Conservation (phyloP, 2,797 vertebrate genomes). For the Pseudocheirus occidentalis region DNA sequence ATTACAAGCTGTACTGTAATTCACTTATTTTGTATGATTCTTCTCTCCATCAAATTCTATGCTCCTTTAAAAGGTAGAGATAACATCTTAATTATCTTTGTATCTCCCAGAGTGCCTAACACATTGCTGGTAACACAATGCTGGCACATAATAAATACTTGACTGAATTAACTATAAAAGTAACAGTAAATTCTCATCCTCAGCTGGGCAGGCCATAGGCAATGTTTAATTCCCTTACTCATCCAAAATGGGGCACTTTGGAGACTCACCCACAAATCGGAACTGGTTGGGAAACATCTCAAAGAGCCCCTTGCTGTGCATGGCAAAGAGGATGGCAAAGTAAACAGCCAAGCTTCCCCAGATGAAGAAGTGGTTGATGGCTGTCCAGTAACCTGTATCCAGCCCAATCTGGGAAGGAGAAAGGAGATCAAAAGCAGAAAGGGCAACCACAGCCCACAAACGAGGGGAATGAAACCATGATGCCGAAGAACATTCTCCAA, state of each 20-base stretch:
- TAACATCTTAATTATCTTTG: not conserved
- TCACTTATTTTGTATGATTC: not conserved
- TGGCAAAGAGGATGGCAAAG: constrained; percentile 93
- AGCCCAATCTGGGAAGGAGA: constrained; percentile 88
- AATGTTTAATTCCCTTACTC: not conserved
- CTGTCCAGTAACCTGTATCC: constrained; percentile 96
- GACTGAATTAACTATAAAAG: not conserved
- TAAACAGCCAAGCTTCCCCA: constrained; percentile 94
- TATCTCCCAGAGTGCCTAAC: not conserved
- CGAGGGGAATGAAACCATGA: not conserved
- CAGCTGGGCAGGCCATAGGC: not conserved
- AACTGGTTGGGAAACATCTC: constrained; percentile 95
- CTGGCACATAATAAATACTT: not conserved
- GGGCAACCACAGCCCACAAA: not conserved
- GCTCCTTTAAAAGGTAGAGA: not conserved
- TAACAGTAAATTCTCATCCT: not conserved
- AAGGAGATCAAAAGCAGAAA: not conserved
- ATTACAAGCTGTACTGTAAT: not conserved
- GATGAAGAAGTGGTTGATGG: constrained; percentile 96
- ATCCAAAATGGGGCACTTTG: not conserved
- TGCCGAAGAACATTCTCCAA: not conserved
- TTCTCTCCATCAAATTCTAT: not conserved
- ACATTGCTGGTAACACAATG: not conserved
- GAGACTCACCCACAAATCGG: constrained; percentile 92
- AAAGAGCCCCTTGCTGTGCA: constrained; percentile 94